Evolutionary conservation across 2,113 vertebrate species (phyloP).

Genomic region (Vombatus ursinus): DNA sequence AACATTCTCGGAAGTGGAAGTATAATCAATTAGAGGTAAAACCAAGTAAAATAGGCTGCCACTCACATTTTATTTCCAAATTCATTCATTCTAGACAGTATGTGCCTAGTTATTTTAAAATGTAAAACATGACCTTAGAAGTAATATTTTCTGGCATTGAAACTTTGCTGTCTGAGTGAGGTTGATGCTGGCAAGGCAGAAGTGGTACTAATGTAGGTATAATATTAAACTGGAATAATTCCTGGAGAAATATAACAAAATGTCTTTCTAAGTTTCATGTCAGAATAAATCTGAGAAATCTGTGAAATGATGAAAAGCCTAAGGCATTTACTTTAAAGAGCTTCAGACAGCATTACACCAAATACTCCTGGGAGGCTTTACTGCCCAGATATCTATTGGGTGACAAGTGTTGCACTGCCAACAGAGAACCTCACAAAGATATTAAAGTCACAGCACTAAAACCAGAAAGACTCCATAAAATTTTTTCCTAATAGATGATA

Average conservation of each 20-base stretch:
- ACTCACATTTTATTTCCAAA: slow-evolving; percentile 24
- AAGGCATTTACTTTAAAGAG: slow-evolving; percentile 63
- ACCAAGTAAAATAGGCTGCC: background rate
- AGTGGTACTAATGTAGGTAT: slow-evolving; percentile 45
- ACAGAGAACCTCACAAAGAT: slow-evolving; percentile 46
- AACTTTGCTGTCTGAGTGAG: slow-evolving; percentile 17
- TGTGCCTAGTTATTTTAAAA: slow-evolving; percentile 12
- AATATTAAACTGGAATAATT: slow-evolving; percentile 64
- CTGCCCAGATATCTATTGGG: slow-evolving; percentile 33
- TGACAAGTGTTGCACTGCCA: slow-evolving; percentile 46
- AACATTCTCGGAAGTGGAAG: background rate
- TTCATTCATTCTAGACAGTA: slow-evolving; percentile 31
- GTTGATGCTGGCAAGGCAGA: slow-evolving; percentile 27
- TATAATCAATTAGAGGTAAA: background rate
- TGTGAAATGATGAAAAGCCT: slow-evolving; percentile 69
- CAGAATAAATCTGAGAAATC: slow-evolving; percentile 58
- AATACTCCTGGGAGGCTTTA: slow-evolving; percentile 55
- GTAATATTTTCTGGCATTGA: slow-evolving; percentile 48
- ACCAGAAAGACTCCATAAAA: slow-evolving; percentile 44
- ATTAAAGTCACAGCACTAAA: slow-evolving; percentile 26
- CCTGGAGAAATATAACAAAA: slow-evolving; percentile 62
- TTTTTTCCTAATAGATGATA: slow-evolving; percentile 25
- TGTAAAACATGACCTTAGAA: slow-evolving; percentile 20
- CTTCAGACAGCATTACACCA: slow-evolving; percentile 51
- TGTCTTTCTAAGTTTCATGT: slow-evolving; percentile 63